Conservation (phyloP, 2,888 invertebrate species). For the Schizotus pectinicornis region DNA sequence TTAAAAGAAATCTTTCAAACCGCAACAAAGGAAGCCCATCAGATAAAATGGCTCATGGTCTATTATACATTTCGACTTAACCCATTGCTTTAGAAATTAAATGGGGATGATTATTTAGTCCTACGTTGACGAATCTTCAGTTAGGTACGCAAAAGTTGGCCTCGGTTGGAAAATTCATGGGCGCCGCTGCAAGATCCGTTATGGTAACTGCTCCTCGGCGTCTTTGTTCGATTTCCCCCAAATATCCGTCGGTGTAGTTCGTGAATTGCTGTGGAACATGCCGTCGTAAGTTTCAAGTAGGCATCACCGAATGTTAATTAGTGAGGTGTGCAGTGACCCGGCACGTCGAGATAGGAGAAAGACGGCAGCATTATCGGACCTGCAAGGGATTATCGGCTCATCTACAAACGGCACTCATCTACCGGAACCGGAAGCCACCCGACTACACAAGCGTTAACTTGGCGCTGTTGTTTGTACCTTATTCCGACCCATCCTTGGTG, state of each 20-base stretch:
- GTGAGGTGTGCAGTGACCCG: constrained; percentile 45
- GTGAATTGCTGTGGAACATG: neutral
- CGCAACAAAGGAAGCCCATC: too few species aligned
- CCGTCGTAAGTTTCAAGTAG: constrained; percentile 12
- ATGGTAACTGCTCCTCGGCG: neutral
- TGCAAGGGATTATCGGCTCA: constrained; percentile 47
- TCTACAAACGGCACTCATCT: constrained; percentile 52
- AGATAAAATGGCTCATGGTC: too few species aligned
- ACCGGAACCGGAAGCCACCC: constrained; percentile 55
- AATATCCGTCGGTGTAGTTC: neutral
- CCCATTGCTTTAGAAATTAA: too few species aligned
- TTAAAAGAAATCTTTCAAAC: too few species aligned
- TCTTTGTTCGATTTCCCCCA: constrained; percentile 17
- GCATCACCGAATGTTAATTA: constrained; percentile 45
- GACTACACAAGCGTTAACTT: constrained; percentile 54
- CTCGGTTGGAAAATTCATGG: too few species aligned
- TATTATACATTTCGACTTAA: too few species aligned
- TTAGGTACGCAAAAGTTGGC: too few species aligned
- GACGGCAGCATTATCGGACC: constrained; percentile 29
- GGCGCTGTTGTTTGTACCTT: constrained; percentile 35
- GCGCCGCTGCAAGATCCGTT: neutral
- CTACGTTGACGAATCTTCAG: too few species aligned
- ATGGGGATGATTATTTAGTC: too few species aligned
- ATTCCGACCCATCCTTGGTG: constrained; percentile 50
- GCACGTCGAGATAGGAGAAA: constrained; percentile 39